Evolutionary conservation across 37 sponge, comb jelly and placozoan genomes (phyloP).

Genomic region (Aplysina aerophoba): DNA sequence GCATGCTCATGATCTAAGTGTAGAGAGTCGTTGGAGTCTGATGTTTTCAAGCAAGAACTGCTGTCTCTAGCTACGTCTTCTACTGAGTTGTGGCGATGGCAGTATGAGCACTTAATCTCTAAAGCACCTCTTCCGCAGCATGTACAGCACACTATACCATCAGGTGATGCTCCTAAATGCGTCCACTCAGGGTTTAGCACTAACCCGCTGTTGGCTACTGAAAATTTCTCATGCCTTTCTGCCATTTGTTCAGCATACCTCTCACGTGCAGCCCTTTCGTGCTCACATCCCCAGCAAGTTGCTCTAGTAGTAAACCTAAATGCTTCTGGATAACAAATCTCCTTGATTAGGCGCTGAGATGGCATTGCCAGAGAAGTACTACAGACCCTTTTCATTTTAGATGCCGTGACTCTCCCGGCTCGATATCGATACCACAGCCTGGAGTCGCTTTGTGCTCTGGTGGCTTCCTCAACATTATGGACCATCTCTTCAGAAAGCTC

Average conservation of each 20-base stretch:
- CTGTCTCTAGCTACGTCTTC: constrained; percentile 4
- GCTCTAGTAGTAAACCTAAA: constrained; percentile 12
- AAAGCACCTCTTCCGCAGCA: constrained; percentile 33
- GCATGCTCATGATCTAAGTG: not conserved
- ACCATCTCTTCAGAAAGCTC: constrained; percentile 12
- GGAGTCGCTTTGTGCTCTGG: constrained; percentile 14
- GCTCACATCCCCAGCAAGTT: constrained; percentile 45
- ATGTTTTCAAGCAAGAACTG: not conserved
- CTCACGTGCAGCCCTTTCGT: constrained; percentile 33
- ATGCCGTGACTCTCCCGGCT: constrained; percentile 58
- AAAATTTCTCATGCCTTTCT: not conserved
- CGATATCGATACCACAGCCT: constrained; percentile 33
- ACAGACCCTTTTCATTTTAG: constrained; percentile 39
- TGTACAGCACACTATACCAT: constrained; percentile 13
- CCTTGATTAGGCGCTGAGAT: constrained; percentile 6
- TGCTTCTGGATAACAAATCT: constrained; percentile 49
- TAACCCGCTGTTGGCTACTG: constrained; percentile 25
- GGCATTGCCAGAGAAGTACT: constrained; percentile 7
- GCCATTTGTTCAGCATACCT: not conserved
- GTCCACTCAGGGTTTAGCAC: constrained; percentile 24
- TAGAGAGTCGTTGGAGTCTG: not conserved
- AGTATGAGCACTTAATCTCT: constrained; percentile 44
- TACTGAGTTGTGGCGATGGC: not conserved
- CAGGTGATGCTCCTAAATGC: constrained; percentile 25
- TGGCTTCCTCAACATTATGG: too few relatives aligned